Percentiles rank a stretch among this genome's conserved stretches.
These are phyloP conservation scores for Nothobranchius kuhntae DNA, from an alignment of 2,113 vertebrate species.

Conservation along the genomic window DNA sequence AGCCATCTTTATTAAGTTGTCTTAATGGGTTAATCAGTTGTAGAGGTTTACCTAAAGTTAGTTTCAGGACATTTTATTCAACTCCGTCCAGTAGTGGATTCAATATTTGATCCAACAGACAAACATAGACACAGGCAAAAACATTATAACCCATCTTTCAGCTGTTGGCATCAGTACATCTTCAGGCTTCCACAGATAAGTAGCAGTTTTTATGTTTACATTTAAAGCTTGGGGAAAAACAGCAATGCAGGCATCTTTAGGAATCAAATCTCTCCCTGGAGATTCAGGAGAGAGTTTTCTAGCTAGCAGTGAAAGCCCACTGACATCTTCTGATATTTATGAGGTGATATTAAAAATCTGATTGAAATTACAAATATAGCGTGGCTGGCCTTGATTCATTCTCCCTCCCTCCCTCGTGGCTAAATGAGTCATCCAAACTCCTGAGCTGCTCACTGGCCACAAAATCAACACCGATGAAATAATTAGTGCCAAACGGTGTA, in stretches of 20 bases:
- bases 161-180: no score
- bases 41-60: no score
- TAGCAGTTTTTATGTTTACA: no score
- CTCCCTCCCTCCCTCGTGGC: conserved; percentile 41
- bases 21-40: no score
- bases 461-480: conserved; percentile 26
- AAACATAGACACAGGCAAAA: no score
- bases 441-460: conserved; percentile 18
- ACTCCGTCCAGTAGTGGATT: no score
- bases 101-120: no score
- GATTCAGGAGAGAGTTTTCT: conserved; percentile 16
- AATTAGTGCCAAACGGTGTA: conserved; percentile 17
- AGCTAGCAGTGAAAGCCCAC: conserved; percentile 13
- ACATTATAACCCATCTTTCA: not conserved
- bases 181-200: not conserved
- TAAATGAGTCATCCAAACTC: conserved; percentile 53
- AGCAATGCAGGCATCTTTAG: conserved; percentile 9
- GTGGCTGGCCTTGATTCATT: conserved; percentile 25
- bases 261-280: conserved; percentile 8
- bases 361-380: conserved; percentile 35
- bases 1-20: no score
- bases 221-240: not conserved
- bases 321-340: conserved; percentile 31
- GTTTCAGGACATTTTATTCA: no score
- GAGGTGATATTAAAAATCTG: conserved; percentile 22